These are phyloP conservation scores for Thalassophryne amazonica DNA, from an alignment of 2,797 vertebrate species.

Conservation along the genomic window DNA sequence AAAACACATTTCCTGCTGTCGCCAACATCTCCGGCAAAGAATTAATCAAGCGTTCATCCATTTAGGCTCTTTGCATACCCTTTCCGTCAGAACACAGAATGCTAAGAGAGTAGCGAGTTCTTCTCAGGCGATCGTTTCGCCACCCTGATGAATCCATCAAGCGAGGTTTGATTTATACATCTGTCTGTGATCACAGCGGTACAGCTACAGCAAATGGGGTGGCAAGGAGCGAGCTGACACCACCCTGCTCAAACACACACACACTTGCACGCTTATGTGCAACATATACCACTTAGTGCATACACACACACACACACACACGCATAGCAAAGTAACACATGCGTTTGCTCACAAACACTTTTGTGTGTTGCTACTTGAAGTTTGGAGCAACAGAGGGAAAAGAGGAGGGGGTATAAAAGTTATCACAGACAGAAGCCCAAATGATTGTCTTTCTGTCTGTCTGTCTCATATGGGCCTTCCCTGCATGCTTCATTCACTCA, in stretches of 20 bases:
- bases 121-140: conserved; percentile 89
- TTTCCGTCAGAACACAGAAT: conserved; percentile 94
- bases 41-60: conserved; percentile 99
- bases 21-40: conserved; percentile 94
- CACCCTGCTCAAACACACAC: conserved; percentile 71
- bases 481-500: conserved; percentile 65
- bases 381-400: conserved; percentile 65
- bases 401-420: conserved; percentile 73
- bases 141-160: conserved; percentile 99
- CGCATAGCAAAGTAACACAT: conserved; percentile 1
- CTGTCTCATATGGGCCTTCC: conserved; percentile 59
- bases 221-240: conserved; percentile 88
- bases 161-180: conserved; percentile 99
- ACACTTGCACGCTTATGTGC: conserved; percentile 34
- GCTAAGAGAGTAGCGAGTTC: conserved; percentile 93
- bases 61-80: conserved; percentile 99
- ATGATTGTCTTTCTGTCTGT: conserved; percentile 50
- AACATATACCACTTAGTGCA: conserved; percentile 46
- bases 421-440: conserved; percentile 62
- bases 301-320: conserved; percentile 25
- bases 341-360: conserved; percentile 13
- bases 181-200: conserved; percentile 99
- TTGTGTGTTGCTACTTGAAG: conserved; percentile 57
- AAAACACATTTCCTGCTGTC: conserved; percentile 99
- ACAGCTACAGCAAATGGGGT: conserved; percentile 99